A percentile compares a stretch with the other conserved stretches of the same genome.
Conservation (phyloP, 2,888 invertebrate genomes). For the Diloba caeruleocephala region DNA sequence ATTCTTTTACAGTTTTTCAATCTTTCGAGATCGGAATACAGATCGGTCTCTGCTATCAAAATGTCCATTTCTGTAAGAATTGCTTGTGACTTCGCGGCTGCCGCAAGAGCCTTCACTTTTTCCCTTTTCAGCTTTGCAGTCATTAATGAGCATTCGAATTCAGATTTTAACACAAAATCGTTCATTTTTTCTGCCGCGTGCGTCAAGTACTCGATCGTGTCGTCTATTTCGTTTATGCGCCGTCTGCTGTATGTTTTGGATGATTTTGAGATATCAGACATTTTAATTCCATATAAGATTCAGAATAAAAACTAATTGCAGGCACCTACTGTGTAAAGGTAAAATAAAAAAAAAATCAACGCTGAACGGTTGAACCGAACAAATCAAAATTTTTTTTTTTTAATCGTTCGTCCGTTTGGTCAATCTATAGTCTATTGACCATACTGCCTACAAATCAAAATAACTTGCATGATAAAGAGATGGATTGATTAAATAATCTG, state of each 20-base stretch:
- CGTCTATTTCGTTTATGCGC: slow-evolving; percentile 21
- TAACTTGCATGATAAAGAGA: too few species aligned
- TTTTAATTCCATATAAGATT: neutral
- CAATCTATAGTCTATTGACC: too few species aligned
- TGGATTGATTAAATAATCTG: too few species aligned
- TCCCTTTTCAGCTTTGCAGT: slow-evolving; percentile 31
- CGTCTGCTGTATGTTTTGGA: slow-evolving; percentile 9
- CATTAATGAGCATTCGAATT: slow-evolving; percentile 15
- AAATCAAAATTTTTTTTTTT: too few species aligned
- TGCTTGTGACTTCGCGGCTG: slow-evolving; percentile 17
- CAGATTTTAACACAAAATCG: neutral
- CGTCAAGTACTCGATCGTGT: slow-evolving; percentile 12
- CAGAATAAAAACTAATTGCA: neutral
- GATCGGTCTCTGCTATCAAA: slow-evolving; percentile 25
- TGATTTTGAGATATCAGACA: slow-evolving; percentile 2
- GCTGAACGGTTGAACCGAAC: too few species aligned
- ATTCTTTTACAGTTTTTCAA: slow-evolving; percentile 7
- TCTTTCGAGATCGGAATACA: slow-evolving; percentile 8
- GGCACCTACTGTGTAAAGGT: neutral
- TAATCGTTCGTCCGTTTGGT: too few species aligned
- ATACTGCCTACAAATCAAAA: too few species aligned
- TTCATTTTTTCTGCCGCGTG: neutral
- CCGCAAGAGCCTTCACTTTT: slow-evolving; percentile 26
- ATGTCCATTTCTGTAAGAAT: slow-evolving; percentile 34
- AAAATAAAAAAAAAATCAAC: too few species aligned